Evolutionary conservation across 2,113 vertebrate genomes (phyloP).

Genomic region (Crotophaga sulcirostris): DNA sequence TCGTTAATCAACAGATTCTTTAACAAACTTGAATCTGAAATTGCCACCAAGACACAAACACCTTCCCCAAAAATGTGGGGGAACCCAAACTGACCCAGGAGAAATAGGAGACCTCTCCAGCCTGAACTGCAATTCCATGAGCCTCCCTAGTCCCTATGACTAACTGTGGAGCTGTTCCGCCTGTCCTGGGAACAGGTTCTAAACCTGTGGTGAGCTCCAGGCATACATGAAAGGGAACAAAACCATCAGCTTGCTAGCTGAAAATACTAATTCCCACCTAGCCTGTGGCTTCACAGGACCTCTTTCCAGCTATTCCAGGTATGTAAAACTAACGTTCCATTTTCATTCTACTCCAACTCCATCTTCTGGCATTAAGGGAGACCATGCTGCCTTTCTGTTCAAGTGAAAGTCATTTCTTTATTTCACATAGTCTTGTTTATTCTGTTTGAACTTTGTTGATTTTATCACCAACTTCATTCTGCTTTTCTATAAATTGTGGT

Average conservation of each 20-base stretch:
- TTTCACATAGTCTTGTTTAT: not conserved
- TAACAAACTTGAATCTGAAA: not conserved
- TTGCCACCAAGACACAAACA: not conserved
- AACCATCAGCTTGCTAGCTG: not conserved
- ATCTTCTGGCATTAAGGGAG: not conserved
- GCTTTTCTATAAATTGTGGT: not conserved
- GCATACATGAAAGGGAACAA: not conserved
- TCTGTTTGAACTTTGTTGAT: not conserved
- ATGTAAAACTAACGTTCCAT: rapidly evolving
- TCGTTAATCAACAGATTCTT: not conserved
- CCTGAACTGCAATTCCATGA: not conserved
- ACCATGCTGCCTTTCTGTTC: not conserved
- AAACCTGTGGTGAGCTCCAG: not conserved
- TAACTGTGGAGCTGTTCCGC: not conserved
- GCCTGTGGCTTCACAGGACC: not conserved
- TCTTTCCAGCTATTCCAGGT: not conserved
- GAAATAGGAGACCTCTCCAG: not conserved
- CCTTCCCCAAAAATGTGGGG: not conserved
- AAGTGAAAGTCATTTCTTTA: not conserved
- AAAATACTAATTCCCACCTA: not conserved
- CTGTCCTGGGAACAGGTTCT: not conserved
- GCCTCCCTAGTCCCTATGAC: not conserved
- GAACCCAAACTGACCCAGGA: not conserved
- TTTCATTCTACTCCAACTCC: not conserved
- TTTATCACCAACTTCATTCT: not conserved